Base-by-base conservation (phyloP, 1,140 invertebrate genomes). In the Drosophila pseudoobscura region DNA sequence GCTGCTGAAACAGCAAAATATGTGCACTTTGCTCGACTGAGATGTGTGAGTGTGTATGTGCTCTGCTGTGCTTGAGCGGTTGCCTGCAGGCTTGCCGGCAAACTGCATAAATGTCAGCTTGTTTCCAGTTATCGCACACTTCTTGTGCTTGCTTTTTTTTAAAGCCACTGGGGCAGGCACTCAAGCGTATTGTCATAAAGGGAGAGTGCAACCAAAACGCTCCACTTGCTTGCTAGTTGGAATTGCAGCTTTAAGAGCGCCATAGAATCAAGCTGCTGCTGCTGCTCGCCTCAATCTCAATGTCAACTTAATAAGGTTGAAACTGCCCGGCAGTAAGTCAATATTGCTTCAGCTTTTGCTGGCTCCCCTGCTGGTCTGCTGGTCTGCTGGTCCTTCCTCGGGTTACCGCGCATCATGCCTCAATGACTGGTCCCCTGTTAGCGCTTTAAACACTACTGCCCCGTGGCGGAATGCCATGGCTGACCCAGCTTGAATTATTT, bases 91-190 rank as follows among this genome's bases (percentile, higher is more conserved):
- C 83, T 88, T 66, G 63, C 80, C 73, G 83, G 78, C 83, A 76
- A 87, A 87, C 78, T 87, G 83, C 83, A 87, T 87, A 87, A 87
- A 87, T 87, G 83, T 88, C 83, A 87, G 83, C 83, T 87, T 88
- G 83, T 82, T 88, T 88, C 75, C 82, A 88, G 83, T 83, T 88
- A 87, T 87, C 83, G 78, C 83, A 88, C 83, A 66, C 78, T 82
- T 55, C 74, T 69, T 9, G 9, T 22, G 1, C 7, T 39, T 58
- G 31, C 13, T 24, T n/a, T 44, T 59, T 57, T 55, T 75, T 75
- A 61, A 68, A 69, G 64, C 79, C 53, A 75, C 45, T 63, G 70
- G 59, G 55, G 55, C 70, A 60, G 39, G 45, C 78, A 85, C 69
- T 82, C 78, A 64, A 59, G 78, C 82, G 70, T 78, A 65, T 72